These are phyloP conservation scores for Procambarus clarkii DNA, from an alignment of 1,140 invertebrate species.

Conservation along the genomic window DNA sequence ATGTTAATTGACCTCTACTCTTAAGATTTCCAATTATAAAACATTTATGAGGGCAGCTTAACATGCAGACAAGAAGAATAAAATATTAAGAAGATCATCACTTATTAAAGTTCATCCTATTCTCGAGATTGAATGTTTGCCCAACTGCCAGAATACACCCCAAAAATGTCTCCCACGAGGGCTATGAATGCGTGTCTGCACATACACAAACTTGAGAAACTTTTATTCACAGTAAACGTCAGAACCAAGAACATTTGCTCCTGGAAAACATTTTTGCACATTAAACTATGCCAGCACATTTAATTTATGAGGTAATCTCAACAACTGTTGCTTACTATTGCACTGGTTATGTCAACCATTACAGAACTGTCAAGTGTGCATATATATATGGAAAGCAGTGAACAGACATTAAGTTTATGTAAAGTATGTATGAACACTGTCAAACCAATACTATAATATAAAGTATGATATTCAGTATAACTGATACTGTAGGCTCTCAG, in stretches of 20 bases:
- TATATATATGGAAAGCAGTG: neutral
- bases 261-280: neutral
- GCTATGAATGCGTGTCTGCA: neutral
- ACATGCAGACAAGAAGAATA: neutral
- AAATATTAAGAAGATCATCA: neutral
- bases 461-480: neutral
- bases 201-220: neutral
- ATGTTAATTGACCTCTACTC: neutral
- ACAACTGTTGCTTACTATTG: neutral
- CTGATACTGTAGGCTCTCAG: neutral
- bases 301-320: conserved; percentile 9
- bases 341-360: neutral
- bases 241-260: neutral
- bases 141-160: neutral
- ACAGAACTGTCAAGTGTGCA: neutral
- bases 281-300: neutral
- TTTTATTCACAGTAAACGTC: neutral
- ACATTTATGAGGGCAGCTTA: neutral
- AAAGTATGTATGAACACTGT: neutral
- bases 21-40: neutral
- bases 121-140: neutral
- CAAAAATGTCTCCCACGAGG: neutral
- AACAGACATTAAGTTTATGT: neutral
- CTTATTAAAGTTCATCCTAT: neutral
- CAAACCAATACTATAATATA: neutral